These are phyloP conservation scores for Tetramorium simillimum DNA, from an alignment of 1,140 invertebrate genomes.

Conservation along the genomic window DNA sequence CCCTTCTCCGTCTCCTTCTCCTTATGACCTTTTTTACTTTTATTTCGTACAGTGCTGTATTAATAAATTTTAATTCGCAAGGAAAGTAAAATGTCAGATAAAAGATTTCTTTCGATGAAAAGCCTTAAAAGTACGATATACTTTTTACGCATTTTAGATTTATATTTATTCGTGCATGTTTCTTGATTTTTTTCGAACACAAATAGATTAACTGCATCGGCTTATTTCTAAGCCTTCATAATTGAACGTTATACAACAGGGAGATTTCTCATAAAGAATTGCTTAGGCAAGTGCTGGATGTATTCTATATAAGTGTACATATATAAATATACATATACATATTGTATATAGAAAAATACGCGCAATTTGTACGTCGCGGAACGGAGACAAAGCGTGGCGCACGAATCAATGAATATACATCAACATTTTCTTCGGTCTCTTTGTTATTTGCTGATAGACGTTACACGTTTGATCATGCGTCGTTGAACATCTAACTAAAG, in stretches of 20 bases:
- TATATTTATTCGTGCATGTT: background rate
- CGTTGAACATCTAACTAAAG: conserved; percentile 47
- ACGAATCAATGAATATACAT: background rate
- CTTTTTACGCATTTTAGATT: background rate
- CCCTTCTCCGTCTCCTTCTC: background rate
- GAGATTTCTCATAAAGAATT: background rate
- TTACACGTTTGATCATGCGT: conserved; percentile 65
- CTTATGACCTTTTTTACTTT: background rate
- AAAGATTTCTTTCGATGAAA: background rate
- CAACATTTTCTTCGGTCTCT: conserved; percentile 10
- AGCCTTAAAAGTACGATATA: background rate
- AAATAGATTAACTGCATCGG: background rate
- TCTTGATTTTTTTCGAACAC: background rate
- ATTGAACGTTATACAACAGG: background rate
- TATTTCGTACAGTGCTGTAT: background rate
- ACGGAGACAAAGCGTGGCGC: background rate
- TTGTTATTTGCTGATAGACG: conserved; percentile 41
- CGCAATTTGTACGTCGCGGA: background rate
- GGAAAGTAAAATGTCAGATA: background rate
- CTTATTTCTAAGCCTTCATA: background rate
- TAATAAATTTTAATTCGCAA: background rate
- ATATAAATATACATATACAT: no score
- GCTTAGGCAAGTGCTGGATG: background rate
- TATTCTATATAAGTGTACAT: no score
- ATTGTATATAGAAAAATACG: background rate